Base-by-base conservation (phyloP, 2,113 vertebrate species). In the Pimephales promelas region DNA sequence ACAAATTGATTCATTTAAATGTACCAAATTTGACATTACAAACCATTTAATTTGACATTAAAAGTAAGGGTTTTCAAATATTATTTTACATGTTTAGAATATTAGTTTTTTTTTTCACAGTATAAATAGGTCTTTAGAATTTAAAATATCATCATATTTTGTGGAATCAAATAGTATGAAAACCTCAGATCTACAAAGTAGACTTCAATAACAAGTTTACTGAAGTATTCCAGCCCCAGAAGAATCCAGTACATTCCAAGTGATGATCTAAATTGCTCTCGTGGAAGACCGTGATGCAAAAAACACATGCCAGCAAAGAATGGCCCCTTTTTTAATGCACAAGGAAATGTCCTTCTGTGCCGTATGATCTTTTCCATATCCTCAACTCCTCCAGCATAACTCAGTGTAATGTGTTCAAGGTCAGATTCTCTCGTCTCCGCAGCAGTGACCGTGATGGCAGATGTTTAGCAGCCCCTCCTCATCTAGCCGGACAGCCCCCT, bases 401-500 rank as follows among this genome's bases (percentile, higher is more conserved):
- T 61, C 54, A 43, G 28, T 5, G 34, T 61, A 61, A 61, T 78
- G 36, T 20, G 20, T 77, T 79, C 28, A 49, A 57, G 79, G 64
- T 40, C 52, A 84, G 72, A 64, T 34, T 36, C 64, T 83, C 49
- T 56, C 36, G 83, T n/a, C 49, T 43, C 52, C 57, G 36, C 57
- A 24, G n/a, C 28, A 81, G 36, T 66, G 47, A 47, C 72, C 4
- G 31, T 56, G 72, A 80, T 86, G 79, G 79, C 81, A 85, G 81
- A 82, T 85, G 77, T 81, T 85, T 85, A 79, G 72, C 52, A 72
- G 54, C 77, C 45, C 34, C 52, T 73, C 66, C 57, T 62, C 40
- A 7, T 56, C 45, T 66, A 45, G 71, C 28, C 28, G 7, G 26
- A 52, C 40, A 59, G 54, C 56, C 73, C 16, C 73, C 56, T 40